Evolutionary conservation across 2,888 invertebrate species (phyloP).

Genomic region (Maniola hyperantus): DNA sequence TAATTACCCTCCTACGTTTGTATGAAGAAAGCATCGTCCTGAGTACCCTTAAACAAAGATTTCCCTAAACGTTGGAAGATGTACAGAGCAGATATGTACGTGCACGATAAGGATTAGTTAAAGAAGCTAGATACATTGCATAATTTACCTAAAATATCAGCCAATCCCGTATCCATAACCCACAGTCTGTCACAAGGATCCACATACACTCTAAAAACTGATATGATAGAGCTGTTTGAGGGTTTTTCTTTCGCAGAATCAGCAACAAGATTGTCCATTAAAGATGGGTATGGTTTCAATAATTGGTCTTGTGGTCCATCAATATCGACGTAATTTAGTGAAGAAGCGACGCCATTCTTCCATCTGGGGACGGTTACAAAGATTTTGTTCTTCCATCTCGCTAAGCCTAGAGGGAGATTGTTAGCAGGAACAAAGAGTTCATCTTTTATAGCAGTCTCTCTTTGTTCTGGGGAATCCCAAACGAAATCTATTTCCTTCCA

Average conservation of each 20-base stretch:
- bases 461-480: slow-evolving; percentile 84
- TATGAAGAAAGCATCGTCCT: no score
- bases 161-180: slow-evolving; percentile 91
- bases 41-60: slow-evolving; percentile 10
- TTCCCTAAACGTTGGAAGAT: slow-evolving; percentile 21
- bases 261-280: slow-evolving; percentile 90
- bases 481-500: slow-evolving; percentile 87
- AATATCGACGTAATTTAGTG: slow-evolving; percentile 86
- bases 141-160: slow-evolving; percentile 86
- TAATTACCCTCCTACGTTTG: no score
- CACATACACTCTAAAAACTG: slow-evolving; percentile 87
- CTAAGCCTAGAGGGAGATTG: slow-evolving; percentile 88
- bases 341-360: slow-evolving; percentile 87
- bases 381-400: slow-evolving; percentile 87
- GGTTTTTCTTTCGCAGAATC: slow-evolving; percentile 70
- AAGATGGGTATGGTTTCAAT: slow-evolving; percentile 89
- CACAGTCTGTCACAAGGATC: slow-evolving; percentile 91
- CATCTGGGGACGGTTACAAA: slow-evolving; percentile 88
- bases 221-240: slow-evolving; percentile 85
- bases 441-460: slow-evolving; percentile 83
- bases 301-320: slow-evolving; percentile 86
- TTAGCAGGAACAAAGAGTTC: slow-evolving; percentile 84
- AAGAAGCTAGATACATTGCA: background rate
- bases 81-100: slow-evolving; percentile 28
- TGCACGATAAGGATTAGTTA: slow-evolving; percentile 12